Evolutionary conservation across 2,113 vertebrate genomes (phyloP).

Genomic region (Halcyon senegalensis): DNA sequence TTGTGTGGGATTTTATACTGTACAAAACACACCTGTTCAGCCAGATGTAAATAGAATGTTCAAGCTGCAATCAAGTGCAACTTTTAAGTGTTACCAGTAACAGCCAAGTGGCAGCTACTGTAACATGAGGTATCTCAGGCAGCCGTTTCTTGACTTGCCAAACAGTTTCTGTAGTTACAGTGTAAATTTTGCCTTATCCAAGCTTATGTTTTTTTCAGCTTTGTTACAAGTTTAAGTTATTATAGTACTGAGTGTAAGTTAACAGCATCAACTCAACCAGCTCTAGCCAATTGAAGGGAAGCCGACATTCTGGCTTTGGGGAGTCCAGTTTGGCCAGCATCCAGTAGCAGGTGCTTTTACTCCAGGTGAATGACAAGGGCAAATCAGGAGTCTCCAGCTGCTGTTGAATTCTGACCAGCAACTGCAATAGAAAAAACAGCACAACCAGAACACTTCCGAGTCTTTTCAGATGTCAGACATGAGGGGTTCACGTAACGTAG

Average conservation of each 20-base stretch:
- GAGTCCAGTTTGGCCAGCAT: accelerated
- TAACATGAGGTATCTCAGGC: not conserved
- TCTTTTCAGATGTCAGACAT: accelerated
- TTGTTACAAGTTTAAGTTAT: constrained; percentile 63
- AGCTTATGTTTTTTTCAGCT: not conserved
- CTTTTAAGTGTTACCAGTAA: constrained; percentile 4
- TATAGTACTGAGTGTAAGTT: not conserved
- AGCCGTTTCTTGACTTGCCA: not conserved
- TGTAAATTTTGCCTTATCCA: not conserved
- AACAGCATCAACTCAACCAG: not conserved
- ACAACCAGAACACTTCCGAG: not conserved
- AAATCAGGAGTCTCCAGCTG: not conserved
- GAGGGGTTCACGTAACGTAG: accelerated
- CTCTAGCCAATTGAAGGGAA: not conserved
- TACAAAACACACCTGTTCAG: constrained; percentile 38
- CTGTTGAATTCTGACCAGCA: not conserved
- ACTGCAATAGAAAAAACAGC: not conserved
- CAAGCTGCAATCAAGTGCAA: constrained; percentile 47
- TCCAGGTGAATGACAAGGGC: not conserved
- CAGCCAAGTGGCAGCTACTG: not conserved
- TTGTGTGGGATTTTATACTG: constrained; percentile 4
- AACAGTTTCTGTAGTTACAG: not conserved
- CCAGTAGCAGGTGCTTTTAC: not conserved
- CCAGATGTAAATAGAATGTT: constrained; percentile 2
- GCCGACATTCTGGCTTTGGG: not conserved